Evolutionary conservation across 2,888 invertebrate species (phyloP).

Genomic region (Hesperia comma): DNA sequence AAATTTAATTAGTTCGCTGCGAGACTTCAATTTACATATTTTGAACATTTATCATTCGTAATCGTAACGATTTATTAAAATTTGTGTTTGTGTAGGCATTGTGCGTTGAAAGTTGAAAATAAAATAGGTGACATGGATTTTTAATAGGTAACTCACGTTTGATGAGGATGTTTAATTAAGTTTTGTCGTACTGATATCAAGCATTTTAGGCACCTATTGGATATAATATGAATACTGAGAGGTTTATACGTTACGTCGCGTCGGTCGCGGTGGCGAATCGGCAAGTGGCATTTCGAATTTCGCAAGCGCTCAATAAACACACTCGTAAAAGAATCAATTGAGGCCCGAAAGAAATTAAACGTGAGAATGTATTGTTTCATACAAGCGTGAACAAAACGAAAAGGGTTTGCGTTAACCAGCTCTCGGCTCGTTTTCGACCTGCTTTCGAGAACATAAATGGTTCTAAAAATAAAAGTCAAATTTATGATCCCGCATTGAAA

Average conservation of each 20-base stretch:
- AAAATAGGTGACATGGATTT: too few relatives aligned
- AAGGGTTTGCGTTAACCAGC: constrained; percentile 77
- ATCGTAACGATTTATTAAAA: too few relatives aligned
- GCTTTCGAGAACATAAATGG: constrained; percentile 78
- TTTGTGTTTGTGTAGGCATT: too few relatives aligned
- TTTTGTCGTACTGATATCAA: neutral
- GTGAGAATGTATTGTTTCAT: constrained; percentile 84
- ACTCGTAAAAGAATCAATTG: constrained; percentile 83
- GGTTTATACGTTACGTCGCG: constrained; percentile 10
- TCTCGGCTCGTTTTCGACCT: constrained; percentile 81
- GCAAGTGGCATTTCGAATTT: constrained; percentile 75
- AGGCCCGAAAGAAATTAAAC: constrained; percentile 81
- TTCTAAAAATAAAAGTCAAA: constrained; percentile 78
- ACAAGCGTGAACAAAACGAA: constrained; percentile 78
- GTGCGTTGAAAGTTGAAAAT: too few relatives aligned
- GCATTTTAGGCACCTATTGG: too few relatives aligned
- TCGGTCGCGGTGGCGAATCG: constrained; percentile 19
- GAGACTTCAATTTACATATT: too few relatives aligned
- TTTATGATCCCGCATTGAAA: constrained; percentile 73
- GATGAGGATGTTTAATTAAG: neutral
- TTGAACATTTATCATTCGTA: too few relatives aligned
- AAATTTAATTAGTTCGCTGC: too few relatives aligned
- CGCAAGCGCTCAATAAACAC: constrained; percentile 80
- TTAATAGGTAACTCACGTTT: too few relatives aligned
- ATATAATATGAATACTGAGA: neutral